A percentile compares a stretch with the other conserved stretches of the same genome.
Evolutionary conservation across 2,113 vertebrate genomes (phyloP).

Genomic region (Martes martes): DNA sequence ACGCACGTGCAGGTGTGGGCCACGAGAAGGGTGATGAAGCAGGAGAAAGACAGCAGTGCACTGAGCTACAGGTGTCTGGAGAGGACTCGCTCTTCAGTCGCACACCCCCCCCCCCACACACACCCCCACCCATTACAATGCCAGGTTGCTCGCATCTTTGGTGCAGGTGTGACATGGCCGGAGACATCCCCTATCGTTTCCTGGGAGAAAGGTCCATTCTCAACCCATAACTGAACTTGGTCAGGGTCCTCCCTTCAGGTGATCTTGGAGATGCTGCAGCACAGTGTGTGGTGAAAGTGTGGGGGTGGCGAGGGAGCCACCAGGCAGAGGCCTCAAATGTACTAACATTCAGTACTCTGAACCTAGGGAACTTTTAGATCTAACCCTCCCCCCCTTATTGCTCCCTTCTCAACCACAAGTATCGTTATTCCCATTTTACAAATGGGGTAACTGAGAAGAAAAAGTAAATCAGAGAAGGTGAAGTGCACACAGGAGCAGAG

Average conservation of each 20-base stretch:
- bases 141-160: not conserved
- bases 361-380: not conserved
- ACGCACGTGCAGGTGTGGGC: not conserved
- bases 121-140: not conserved
- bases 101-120: too few species aligned
- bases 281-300: not conserved
- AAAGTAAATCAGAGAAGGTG: not conserved
- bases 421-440: not conserved
- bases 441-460: not conserved
- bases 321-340: not conserved
- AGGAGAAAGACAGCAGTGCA: not conserved
- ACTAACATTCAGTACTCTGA: not conserved
- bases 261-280: not conserved
- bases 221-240: not conserved
- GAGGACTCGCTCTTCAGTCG: not conserved
- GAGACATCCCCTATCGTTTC: not conserved
- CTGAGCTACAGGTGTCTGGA: not conserved
- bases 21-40: not conserved
- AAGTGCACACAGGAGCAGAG: not conserved
- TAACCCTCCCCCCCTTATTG: not conserved
- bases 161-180: too few species aligned
- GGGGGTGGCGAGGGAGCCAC: too few species aligned
- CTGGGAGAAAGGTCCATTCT: not conserved
- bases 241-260: not conserved
- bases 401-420: not conserved